These are phyloP conservation scores for Octodon degus DNA, from an alignment of 2,113 vertebrate genomes.

Conservation along the genomic window DNA sequence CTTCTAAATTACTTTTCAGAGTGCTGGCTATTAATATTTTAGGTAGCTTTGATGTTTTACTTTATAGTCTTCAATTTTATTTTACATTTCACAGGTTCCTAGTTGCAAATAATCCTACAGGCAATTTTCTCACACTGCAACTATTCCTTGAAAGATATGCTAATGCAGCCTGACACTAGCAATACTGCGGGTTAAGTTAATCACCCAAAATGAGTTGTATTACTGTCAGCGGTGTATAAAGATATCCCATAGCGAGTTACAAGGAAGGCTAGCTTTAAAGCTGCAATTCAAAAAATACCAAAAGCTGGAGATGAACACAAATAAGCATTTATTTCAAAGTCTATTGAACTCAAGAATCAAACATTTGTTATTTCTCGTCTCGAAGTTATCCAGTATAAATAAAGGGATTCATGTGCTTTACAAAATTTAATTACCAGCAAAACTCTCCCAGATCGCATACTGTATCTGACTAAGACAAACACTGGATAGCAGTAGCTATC, in stretches of 20 bases:
- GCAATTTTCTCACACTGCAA: slow-evolving; percentile 90
- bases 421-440: slow-evolving; percentile 76
- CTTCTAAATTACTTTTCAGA: slow-evolving; percentile 89
- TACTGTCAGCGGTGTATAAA: slow-evolving; percentile 87
- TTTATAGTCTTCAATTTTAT: slow-evolving; percentile 90
- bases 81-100: slow-evolving; percentile 90
- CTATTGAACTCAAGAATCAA: slow-evolving; percentile 78
- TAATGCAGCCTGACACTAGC: slow-evolving; percentile 85
- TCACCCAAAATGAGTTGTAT: slow-evolving; percentile 89
- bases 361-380: slow-evolving; percentile 81
- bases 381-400: slow-evolving; percentile 75
- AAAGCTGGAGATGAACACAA: slow-evolving; percentile 83
- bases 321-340: slow-evolving; percentile 84
- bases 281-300: slow-evolving; percentile 81
- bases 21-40: slow-evolving; percentile 89
- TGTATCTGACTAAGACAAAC: slow-evolving; percentile 57
- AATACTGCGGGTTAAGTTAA: slow-evolving; percentile 89
- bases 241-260: slow-evolving; percentile 87
- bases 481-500: not conserved
- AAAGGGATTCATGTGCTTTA: slow-evolving; percentile 65
- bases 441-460: slow-evolving; percentile 60
- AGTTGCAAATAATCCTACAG: slow-evolving; percentile 89
- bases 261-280: slow-evolving; percentile 84
- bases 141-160: slow-evolving; percentile 89
- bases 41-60: slow-evolving; percentile 89